These are phyloP conservation scores for Phyto melanocephala DNA, from an alignment of 2,888 invertebrate genomes.

Conservation along the genomic window DNA sequence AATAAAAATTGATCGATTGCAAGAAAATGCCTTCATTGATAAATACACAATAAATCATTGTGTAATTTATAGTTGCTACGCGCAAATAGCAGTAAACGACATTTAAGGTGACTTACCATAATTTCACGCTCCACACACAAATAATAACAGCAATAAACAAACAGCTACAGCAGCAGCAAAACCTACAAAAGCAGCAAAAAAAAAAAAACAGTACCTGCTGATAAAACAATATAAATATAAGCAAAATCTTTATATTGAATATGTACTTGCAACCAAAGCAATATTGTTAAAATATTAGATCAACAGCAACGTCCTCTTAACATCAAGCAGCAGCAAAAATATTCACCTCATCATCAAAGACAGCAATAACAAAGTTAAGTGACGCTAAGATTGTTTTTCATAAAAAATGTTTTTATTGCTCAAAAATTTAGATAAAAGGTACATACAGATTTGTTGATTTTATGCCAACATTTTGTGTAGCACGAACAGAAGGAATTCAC, in stretches of 20 bases:
- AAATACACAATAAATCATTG: slow-evolving; percentile 73
- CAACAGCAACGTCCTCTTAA: slow-evolving; percentile 18
- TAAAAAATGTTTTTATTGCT: slow-evolving; percentile 22
- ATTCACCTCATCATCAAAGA: background rate
- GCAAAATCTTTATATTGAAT: slow-evolving; percentile 37
- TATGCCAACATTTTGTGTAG: slow-evolving; percentile 26
- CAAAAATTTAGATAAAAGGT: slow-evolving; percentile 20
- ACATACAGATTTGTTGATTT: background rate
- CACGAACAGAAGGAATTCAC: background rate
- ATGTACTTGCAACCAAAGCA: slow-evolving; percentile 17
- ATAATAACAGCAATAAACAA: slow-evolving; percentile 19
- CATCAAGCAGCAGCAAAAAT: slow-evolving; percentile 18
- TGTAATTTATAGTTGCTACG: slow-evolving; percentile 69
- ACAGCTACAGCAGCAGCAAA: slow-evolving; percentile 21
- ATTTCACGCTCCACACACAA: slow-evolving; percentile 68
- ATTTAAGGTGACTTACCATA: slow-evolving; percentile 69
- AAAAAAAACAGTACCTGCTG: background rate
- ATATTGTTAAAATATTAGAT: slow-evolving; percentile 41
- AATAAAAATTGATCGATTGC: slow-evolving; percentile 65
- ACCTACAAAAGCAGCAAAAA: too few species aligned
- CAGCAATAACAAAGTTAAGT: slow-evolving; percentile 8
- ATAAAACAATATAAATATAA: background rate
- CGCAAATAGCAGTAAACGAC: slow-evolving; percentile 65
- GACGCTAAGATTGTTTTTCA: slow-evolving; percentile 56
- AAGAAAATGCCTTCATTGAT: slow-evolving; percentile 65